Evolutionary conservation across 2,113 vertebrate genomes (phyloP).

Genomic region (Pica pica): DNA sequence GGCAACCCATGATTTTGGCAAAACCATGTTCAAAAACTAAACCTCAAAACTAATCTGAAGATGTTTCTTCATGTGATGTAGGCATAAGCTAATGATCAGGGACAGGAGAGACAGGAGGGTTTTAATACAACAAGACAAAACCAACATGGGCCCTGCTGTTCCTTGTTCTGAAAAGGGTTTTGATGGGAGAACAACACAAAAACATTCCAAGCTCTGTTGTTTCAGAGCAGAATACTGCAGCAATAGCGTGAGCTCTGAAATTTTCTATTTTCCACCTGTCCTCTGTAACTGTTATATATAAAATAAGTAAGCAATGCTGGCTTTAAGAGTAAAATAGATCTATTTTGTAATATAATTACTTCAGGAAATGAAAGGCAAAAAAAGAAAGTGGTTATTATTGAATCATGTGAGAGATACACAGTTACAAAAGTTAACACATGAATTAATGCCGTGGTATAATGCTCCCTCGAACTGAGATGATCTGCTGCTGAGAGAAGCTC

Average conservation of each 20-base stretch:
- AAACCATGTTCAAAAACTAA: not conserved
- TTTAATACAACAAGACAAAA: not conserved
- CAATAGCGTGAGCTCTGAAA: not conserved
- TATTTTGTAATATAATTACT: not conserved
- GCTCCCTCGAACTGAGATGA: not conserved
- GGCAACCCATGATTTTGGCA: not conserved
- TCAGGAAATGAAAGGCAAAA: conserved; percentile 18
- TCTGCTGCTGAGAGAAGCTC: not conserved
- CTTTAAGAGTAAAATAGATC: not conserved
- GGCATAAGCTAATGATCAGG: not conserved
- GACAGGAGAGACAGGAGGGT: not conserved
- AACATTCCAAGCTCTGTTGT: not conserved
- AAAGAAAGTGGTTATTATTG: not conserved
- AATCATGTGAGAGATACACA: not conserved
- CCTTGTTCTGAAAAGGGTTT: not conserved
- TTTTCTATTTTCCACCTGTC: not conserved
- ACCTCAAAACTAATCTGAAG: not conserved
- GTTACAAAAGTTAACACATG: not conserved
- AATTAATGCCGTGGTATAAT: not conserved
- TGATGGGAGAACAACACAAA: not conserved
- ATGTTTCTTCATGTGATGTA: not conserved
- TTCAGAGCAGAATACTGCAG: not conserved
- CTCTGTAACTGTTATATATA: not conserved
- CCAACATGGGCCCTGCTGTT: not conserved
- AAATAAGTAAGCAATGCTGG: not conserved